Evolutionary conservation across 2,797 vertebrate genomes (phyloP).

Genomic region (Mus caroli): DNA sequence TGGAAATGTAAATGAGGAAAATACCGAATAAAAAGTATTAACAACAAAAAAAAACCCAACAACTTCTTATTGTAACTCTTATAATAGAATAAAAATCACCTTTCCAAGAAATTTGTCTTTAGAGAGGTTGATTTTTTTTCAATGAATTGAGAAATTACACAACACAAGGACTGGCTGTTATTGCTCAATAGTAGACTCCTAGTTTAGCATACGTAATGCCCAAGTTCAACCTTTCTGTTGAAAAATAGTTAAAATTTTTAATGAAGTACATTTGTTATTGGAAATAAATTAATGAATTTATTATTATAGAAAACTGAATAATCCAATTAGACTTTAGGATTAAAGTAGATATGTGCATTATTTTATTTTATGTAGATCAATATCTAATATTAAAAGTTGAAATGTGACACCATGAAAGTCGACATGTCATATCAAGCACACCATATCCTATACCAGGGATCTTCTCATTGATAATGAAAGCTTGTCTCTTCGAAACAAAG

Average conservation of each 20-base stretch:
- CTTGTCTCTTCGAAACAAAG: not conserved
- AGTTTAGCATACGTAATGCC: not conserved
- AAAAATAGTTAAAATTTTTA: not conserved
- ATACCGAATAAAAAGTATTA: too few relatives aligned
- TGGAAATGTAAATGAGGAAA: too few relatives aligned
- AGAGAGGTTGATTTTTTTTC: not conserved
- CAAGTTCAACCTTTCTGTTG: not conserved
- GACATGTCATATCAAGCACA: not conserved
- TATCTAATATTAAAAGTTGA: not conserved
- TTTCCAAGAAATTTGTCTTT: not conserved
- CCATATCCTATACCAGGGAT: not conserved
- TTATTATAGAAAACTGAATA: not conserved
- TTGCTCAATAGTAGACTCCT: not conserved
- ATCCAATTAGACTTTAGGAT: not conserved
- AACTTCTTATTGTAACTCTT: not conserved
- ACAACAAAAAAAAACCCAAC: too few relatives aligned
- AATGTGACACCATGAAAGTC: not conserved
- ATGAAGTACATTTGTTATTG: not conserved
- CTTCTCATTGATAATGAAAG: not conserved
- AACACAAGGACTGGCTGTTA: not conserved
- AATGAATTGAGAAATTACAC: not conserved
- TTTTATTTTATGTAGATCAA: not conserved
- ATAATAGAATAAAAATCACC: not conserved
- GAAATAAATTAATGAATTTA: not conserved
- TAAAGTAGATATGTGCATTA: not conserved